These are phyloP conservation scores for Torymus auratus DNA, from an alignment of 2,888 invertebrate species.

Conservation along the genomic window DNA sequence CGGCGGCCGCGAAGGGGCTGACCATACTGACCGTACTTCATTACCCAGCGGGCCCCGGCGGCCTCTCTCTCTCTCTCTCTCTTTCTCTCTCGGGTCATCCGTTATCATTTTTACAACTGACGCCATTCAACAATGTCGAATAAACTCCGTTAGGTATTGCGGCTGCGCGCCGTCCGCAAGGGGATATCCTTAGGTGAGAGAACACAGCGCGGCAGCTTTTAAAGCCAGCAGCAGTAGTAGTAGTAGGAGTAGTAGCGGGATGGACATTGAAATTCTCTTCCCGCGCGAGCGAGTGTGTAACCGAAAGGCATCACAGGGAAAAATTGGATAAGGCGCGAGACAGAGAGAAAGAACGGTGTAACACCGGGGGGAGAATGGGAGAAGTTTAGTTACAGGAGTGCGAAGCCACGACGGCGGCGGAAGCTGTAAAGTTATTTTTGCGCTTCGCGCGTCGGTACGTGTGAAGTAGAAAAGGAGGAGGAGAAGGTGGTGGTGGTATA, in stretches of 20 bases:
- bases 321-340: too few species aligned
- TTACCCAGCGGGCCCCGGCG: conserved; percentile 72
- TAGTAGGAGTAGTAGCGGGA: too few species aligned
- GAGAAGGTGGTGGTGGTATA: too few species aligned
- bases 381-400: too few species aligned
- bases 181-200: conserved; percentile 51
- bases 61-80: conserved; percentile 37
- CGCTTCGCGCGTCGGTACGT: too few species aligned
- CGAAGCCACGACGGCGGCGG: too few species aligned
- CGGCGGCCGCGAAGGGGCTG: conserved; percentile 63
- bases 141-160: conserved; percentile 77
- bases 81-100: conserved; percentile 71
- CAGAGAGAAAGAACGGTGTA: neutral
- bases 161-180: conserved; percentile 56
- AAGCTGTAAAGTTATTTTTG: conserved; percentile 37
- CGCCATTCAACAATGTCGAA: conserved; percentile 77
- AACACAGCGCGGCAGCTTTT: conserved; percentile 18
- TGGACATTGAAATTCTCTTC: conserved; percentile 17
- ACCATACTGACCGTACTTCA: conserved; percentile 75
- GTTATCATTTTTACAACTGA: conserved; percentile 77
- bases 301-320: too few species aligned
- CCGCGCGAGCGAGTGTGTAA: neutral
- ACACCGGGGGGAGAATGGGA: neutral
- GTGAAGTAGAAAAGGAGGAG: too few species aligned
- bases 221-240: neutral